Conservation (phyloP, 2,113 vertebrate species). For the Cygnus buccinator region DNA sequence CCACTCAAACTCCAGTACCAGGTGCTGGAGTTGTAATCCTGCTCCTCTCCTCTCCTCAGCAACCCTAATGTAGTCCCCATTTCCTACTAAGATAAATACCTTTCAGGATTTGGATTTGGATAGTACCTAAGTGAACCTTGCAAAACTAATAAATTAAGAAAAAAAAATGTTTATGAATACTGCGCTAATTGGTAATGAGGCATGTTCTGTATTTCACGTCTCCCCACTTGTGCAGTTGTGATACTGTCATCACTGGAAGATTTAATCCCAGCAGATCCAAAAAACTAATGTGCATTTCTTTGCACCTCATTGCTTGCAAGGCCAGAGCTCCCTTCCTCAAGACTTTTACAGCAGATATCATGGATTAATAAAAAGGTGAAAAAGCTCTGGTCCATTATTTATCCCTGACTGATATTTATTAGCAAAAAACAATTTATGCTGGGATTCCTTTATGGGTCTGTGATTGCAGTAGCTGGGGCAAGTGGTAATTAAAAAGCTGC, state of each 20-base stretch:
- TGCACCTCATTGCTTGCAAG: background rate
- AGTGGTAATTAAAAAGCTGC: constrained; percentile 26
- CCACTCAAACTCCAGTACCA: accelerated
- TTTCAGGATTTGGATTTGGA: background rate
- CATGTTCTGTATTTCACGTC: accelerated
- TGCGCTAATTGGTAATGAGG: accelerated
- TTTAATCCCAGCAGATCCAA: background rate
- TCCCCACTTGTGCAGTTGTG: accelerated
- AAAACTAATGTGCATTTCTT: background rate
- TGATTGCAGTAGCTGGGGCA: constrained; percentile 30
- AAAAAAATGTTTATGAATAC: background rate
- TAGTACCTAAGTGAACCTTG: background rate
- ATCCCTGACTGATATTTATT: constrained; percentile 41
- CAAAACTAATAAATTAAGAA: background rate
- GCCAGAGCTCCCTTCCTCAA: background rate
- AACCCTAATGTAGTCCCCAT: background rate
- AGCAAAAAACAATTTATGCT: constrained; percentile 2
- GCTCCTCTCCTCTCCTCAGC: background rate
- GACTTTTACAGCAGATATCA: background rate
- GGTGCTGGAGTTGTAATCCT: accelerated
- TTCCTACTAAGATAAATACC: background rate
- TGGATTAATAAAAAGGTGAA: constrained; percentile 34
- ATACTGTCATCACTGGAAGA: background rate
- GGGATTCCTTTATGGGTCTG: constrained; percentile 14
- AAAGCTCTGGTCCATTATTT: constrained; percentile 30